Evolutionary conservation across 2,797 vertebrate species (phyloP).

Genomic region (Uromys caudimaculatus): DNA sequence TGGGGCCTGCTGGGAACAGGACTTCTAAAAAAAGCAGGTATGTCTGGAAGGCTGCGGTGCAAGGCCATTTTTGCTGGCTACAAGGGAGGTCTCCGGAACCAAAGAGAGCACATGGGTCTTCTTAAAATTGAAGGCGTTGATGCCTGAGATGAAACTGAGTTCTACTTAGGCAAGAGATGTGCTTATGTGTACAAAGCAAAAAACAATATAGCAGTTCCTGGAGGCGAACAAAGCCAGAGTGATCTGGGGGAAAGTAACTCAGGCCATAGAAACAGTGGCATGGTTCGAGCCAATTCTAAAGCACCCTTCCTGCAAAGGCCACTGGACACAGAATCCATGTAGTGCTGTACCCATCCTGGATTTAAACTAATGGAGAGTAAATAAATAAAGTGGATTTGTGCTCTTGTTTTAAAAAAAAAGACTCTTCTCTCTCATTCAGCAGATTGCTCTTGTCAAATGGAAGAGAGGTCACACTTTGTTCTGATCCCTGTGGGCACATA

Average conservation of each 20-base stretch:
- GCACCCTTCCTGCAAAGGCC: not conserved
- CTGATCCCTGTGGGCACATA: not conserved
- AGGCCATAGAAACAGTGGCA: not conserved
- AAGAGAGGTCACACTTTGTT: not conserved
- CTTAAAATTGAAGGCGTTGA: not conserved
- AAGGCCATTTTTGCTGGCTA: not conserved
- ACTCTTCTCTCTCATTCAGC: not conserved
- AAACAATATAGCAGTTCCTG: not conserved
- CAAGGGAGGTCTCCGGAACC: not conserved
- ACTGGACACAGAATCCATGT: not conserved
- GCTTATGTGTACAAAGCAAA: not conserved
- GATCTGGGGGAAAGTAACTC: not conserved
- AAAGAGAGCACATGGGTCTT: not conserved
- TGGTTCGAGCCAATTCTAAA: not conserved
- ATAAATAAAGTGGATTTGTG: not conserved
- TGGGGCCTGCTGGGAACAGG: not conserved
- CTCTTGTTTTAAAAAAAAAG: not conserved
- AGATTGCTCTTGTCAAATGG: conserved; percentile 27
- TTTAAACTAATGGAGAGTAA: not conserved
- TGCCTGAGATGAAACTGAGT: not conserved
- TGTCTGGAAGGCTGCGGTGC: not conserved
- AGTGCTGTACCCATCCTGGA: not conserved
- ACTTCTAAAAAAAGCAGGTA: not conserved
- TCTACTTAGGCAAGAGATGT: not conserved
- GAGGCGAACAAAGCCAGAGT: not conserved